Base-by-base conservation (phyloP, 1,140 invertebrate genomes). In the Riptortus pedestris region DNA sequence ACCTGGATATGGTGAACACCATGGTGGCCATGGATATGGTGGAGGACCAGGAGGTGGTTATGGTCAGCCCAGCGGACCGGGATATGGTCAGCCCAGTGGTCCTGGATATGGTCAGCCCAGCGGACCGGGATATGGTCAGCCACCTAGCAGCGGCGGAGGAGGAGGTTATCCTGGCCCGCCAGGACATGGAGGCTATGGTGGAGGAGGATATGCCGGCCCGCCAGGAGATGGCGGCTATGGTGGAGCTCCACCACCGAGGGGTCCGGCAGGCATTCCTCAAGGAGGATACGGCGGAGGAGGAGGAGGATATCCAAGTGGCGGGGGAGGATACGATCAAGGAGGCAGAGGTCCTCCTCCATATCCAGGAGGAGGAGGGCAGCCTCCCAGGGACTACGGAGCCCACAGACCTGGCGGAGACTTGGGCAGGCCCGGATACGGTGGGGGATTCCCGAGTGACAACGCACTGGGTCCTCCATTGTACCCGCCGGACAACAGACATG, bases 401-500 rank as follows among this genome's bases (percentile, higher is more conserved):
- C n/a, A n/a, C n/a, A n/a, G n/a, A n/a, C n/a, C n/a, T n/a, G n/a
- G n/a, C n/a, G n/a, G n/a, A n/a, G n/a, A n/a, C n/a, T n/a, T n/a
- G n/a, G n/a, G n/a, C n/a, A n/a, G n/a, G n/a, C 3, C 18, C 45
- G 22, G 45, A 47, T 47, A 47, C 16, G 45, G 45, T 20, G 45
- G 22, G n/a, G n/a, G 45, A 22, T 47, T 20, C 45, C 45, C 45
- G n/a, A 47, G 22, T 12, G 16, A 47, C 45, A 55, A 55, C 51
- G 51, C 51, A 2, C 24, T 55, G 24, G 51, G 24, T 14, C 51
- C 51, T 18, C 51, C 51, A 16, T 14, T 16, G 11, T 29, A 63
- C 61, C 51, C 51, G 18, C 45, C 18, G n/a, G 60, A 62, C 61
- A 52, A 63, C 26, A 26, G 61, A 26, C 43, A 29, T 63, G 45